Conservation (phyloP, 92 coral and sea anemone genomes). For the Desmophyllum pertusum region DNA sequence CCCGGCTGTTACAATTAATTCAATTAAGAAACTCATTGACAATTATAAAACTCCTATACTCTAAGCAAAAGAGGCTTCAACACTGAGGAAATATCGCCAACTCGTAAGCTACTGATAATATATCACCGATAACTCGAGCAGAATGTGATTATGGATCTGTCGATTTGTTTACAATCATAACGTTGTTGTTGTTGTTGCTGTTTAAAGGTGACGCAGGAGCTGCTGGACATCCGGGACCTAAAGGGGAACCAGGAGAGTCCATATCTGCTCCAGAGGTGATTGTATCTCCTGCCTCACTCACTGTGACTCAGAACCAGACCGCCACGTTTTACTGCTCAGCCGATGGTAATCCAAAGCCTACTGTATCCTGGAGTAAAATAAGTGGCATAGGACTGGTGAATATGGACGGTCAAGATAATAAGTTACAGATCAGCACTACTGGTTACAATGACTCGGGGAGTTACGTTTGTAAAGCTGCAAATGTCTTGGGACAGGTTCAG, state of each 20-base stretch:
- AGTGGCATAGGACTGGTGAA: neutral
- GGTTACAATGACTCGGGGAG: slow-evolving; percentile 13
- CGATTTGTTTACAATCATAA: fast-evolving
- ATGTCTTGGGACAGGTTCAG: neutral
- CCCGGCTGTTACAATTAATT: too few species aligned
- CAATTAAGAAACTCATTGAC: too few species aligned
- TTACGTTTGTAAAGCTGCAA: neutral
- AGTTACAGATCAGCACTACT: neutral
- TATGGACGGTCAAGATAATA: neutral
- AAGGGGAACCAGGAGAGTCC: slow-evolving; percentile 6
- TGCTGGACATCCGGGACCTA: slow-evolving; percentile 30
- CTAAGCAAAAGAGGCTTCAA: too few species aligned
- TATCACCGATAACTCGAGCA: too few species aligned
- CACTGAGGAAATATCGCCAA: too few species aligned
- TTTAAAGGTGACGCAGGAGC: slow-evolving; percentile 1
- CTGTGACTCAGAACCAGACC: slow-evolving; percentile 9
- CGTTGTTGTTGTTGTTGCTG: neutral
- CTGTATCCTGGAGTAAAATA: neutral
- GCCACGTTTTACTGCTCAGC: slow-evolving; percentile 17
- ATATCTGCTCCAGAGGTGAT: neutral
- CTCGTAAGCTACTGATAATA: too few species aligned
- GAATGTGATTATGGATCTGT: too few species aligned
- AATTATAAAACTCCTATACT: too few species aligned
- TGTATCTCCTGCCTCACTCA: slow-evolving; percentile 4
- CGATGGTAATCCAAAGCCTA: slow-evolving; percentile 1